A percentile compares a stretch with the other conserved stretches of the same genome.
These are phyloP conservation scores for Dendrolimus kikuchii DNA, from an alignment of 1,140 invertebrate genomes.

Conservation along the genomic window DNA sequence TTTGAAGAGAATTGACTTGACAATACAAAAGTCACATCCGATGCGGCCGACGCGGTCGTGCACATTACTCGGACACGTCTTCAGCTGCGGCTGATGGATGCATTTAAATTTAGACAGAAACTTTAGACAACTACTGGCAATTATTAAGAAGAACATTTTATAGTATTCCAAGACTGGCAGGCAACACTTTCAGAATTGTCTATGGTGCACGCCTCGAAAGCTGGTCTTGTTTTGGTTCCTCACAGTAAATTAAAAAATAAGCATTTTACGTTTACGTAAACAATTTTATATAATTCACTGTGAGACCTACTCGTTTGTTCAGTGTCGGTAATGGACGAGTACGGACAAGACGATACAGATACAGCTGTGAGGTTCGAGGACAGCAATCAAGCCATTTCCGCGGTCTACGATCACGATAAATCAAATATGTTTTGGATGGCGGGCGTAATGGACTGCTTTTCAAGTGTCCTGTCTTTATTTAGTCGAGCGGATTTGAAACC, in stretches of 20 bases:
- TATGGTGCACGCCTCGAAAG: constrained; percentile 8
- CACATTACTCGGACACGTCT: no score
- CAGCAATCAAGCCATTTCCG: constrained; percentile 14
- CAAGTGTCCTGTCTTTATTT: constrained; percentile 36
- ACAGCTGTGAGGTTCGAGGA: background rate
- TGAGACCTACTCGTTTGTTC: background rate
- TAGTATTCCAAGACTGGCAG: no score
- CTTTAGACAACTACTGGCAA: no score
- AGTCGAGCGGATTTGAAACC: constrained; percentile 21
- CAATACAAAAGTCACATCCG: no score
- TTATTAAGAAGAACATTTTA: no score
- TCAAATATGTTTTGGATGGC: constrained; percentile 40
- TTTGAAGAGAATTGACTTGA: no score
- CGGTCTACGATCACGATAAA: constrained; percentile 31
- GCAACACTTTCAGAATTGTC: background rate
- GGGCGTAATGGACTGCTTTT: constrained; percentile 47
- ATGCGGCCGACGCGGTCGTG: no score
- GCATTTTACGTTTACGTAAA: background rate
- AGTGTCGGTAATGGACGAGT: constrained; percentile 7
- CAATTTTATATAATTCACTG: background rate
- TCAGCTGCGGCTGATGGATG: no score
- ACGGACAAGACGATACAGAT: constrained; percentile 7
- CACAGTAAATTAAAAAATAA: background rate
- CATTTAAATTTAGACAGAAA: no score
- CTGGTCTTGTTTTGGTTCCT: constrained; percentile 8